Evolutionary conservation across 2,888 invertebrate genomes (phyloP), one percentile per base, ranked within the genome.

Genomic region (Caenorhabditis sp.): DNA sequence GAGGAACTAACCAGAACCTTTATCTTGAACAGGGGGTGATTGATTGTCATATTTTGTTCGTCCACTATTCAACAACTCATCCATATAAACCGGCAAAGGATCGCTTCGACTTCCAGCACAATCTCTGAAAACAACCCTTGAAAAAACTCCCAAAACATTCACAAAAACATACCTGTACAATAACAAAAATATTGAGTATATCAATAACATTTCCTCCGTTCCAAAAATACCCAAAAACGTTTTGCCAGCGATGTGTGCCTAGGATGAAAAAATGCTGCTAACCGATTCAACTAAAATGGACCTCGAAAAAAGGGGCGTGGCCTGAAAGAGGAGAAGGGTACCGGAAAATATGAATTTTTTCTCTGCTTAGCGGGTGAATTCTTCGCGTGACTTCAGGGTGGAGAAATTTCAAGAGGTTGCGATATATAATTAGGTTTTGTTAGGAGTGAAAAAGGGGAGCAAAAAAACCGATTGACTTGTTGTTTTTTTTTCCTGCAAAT

Each of bases 11-110:
- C 37, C 49, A 1, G 10, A 53, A 21, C 68, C 69, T 70, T 64
- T 66, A 50, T 73, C 76, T 50, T 85, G 84, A 1, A 84, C 82
- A n/a, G 86, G 86, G 8, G 86, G 85, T 17, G 84, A 83, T 59
- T 87, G 85, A 60, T 84, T 86, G 68, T 86, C 86, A 62, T 86
- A 86, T n/a, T 82, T 77, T 12, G 69, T 23, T 43, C 86, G 59
- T 3, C 86, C 86, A 10, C 82, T 82, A 58, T 76, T 58, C 60
- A 86, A 62, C 76, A 83, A 74, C n/a, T 83, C 76, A 57, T 87
- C 83, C 71, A 86, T 72, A 59, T 84, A 82, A n/a, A 87, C 66
- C 0, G 86, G 86, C 36, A 86, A 81, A 1, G 86, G 84, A 26
- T 85, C 83, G 51, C 77, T 78, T n/a, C 83, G 64, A 58, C 69